Conservation (phyloP, 2,797 vertebrate species). For the Buphagus erythrorhynchus region DNA sequence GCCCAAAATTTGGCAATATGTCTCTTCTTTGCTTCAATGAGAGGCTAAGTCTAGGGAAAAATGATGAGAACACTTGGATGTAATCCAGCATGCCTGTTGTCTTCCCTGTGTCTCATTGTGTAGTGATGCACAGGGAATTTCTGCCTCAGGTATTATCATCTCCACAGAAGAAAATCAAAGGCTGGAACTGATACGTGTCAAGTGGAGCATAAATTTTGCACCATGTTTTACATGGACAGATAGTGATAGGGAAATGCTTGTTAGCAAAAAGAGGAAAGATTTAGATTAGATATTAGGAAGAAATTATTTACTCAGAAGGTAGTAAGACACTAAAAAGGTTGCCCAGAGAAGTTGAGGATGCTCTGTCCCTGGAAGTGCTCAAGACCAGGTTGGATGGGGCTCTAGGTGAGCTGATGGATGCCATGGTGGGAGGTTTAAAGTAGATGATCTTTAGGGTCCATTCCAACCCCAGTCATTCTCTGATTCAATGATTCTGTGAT, state of each 20-base stretch:
- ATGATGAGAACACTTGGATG: not conserved
- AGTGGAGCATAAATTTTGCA: not conserved
- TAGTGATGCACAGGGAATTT: not conserved
- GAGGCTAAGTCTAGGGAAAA: not conserved
- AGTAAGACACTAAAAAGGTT: not conserved
- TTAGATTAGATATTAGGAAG: not conserved
- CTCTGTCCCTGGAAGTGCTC: not conserved
- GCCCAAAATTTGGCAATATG: not conserved
- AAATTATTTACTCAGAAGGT: not conserved
- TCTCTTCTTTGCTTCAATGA: not conserved
- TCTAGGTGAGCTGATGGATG: not conserved
- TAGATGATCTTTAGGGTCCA: not conserved
- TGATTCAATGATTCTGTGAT: not conserved
- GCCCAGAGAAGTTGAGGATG: not conserved
- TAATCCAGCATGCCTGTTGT: not conserved
- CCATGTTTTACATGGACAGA: fast-evolving
- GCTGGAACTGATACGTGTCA: not conserved
- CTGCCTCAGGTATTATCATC: not conserved
- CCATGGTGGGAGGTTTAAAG: not conserved
- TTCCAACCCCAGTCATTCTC: not conserved
- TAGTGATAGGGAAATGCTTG: not conserved
- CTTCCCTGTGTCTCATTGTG: not conserved
- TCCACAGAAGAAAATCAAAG: not conserved
- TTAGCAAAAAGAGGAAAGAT: not conserved
- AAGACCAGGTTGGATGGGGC: not conserved